Evolutionary conservation across 2,797 vertebrate species (phyloP).

Genomic region (Phrynocephalus guinanensis): DNA sequence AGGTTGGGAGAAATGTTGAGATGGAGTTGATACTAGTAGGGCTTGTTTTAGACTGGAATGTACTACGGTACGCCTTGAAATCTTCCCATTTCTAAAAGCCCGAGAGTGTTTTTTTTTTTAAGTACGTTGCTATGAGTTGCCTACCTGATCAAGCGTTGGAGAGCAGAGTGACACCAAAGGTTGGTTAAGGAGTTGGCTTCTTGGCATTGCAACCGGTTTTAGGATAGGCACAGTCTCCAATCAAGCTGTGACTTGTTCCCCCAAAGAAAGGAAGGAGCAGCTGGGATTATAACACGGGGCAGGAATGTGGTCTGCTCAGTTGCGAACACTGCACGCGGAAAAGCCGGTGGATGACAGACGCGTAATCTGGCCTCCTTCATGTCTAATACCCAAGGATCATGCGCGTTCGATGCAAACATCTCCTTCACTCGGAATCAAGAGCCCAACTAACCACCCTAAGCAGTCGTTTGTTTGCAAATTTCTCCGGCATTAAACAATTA

Average conservation of each 20-base stretch:
- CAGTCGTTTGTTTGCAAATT: constrained; percentile 23
- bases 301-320: constrained; percentile 38
- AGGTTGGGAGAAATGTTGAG: not conserved
- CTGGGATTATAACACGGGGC: constrained; percentile 9
- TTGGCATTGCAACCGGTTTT: not conserved
- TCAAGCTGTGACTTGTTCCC: constrained; percentile 24
- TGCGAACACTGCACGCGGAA: not conserved
- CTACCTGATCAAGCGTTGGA: not conserved
- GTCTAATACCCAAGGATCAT: constrained; percentile 14
- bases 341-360: constrained; percentile 13
- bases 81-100: not conserved
- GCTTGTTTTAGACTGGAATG: not conserved
- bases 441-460: not conserved
- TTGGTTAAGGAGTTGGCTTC: not conserved
- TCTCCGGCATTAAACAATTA: constrained; percentile 22
- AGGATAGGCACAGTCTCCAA: not conserved
- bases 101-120: not conserved
- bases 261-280: constrained; percentile 21
- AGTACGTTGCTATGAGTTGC: not conserved
- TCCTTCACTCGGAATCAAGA: not conserved
- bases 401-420: not conserved
- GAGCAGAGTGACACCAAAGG: not conserved
- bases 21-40: not conserved
- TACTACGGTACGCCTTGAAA: not conserved
- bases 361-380: constrained; percentile 8